A percentile compares a stretch with the other conserved stretches of the same genome.
Conservation (phyloP, 64 coral and sea anemone species). For the Montipora efflorescens region DNA sequence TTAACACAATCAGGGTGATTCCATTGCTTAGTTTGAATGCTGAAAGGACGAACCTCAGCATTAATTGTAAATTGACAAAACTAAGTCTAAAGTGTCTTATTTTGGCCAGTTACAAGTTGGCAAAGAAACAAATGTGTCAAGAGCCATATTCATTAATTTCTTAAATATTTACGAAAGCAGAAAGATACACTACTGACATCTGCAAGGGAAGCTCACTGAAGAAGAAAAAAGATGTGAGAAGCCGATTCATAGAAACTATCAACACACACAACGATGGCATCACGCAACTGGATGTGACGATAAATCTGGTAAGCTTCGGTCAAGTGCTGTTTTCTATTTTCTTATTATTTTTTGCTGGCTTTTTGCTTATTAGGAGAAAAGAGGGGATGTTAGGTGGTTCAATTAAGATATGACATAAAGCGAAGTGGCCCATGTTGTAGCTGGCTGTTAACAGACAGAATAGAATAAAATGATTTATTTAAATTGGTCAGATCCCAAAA, state of each 20-base stretch:
- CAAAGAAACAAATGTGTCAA: constrained; percentile 34
- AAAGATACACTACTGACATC: neutral
- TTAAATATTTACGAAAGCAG: constrained; percentile 30
- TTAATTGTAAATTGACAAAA: neutral
- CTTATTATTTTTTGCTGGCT: neutral
- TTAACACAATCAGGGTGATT: no score
- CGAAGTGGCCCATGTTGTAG: neutral
- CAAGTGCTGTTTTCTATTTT: neutral
- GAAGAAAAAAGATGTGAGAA: neutral
- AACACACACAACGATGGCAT: neutral
- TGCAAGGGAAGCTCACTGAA: constrained; percentile 1
- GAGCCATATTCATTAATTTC: constrained; percentile 40
- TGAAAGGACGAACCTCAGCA: neutral
- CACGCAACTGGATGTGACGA: neutral
- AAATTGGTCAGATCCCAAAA: neutral
- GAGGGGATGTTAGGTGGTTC: constrained; percentile 2
- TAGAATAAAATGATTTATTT: neutral
- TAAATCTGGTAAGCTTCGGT: neutral
- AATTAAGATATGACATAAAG: neutral
- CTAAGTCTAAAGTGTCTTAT: constrained; percentile 3
- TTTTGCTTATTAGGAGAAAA: neutral
- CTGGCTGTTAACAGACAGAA: neutral
- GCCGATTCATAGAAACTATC: neutral
- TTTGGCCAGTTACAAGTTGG: constrained; percentile 2
- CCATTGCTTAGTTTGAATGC: no score